Percentiles rank a stretch among this genome's conserved stretches.
Evolutionary conservation across 2,113 vertebrate species (phyloP).

Genomic region (Aphyosemion australe): DNA sequence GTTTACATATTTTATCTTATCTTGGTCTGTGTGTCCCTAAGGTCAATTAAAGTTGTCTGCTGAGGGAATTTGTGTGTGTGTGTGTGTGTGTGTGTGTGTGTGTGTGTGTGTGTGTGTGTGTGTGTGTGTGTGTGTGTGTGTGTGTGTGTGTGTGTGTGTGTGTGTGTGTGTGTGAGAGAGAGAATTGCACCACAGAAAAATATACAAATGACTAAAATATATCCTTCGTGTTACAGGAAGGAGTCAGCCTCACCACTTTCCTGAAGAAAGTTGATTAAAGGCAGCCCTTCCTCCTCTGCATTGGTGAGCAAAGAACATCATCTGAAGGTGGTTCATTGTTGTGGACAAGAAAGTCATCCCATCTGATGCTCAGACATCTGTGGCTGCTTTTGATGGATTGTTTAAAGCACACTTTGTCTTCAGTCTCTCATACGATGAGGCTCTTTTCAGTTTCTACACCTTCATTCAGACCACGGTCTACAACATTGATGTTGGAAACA

Average conservation of each 20-base stretch:
- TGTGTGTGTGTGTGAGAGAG: too few species aligned
- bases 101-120: too few species aligned
- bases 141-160: too few species aligned
- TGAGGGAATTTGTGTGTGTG: too few species aligned
- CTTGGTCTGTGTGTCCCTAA: too few species aligned
- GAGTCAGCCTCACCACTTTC: neutral
- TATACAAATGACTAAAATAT: neutral
- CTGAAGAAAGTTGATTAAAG: neutral
- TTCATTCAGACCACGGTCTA: neutral
- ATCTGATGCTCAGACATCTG: neutral
- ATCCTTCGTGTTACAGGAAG: neutral
- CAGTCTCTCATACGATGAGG: conserved; percentile 10
- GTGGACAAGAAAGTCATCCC: neutral
- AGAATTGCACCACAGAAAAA: too few species aligned
- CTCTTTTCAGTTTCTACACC: neutral
- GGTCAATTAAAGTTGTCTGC: too few species aligned
- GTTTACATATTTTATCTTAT: too few species aligned
- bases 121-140: too few species aligned
- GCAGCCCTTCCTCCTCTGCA: neutral
- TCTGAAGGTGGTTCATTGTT: conserved; percentile 2
- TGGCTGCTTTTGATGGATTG: neutral
- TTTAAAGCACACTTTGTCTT: neutral
- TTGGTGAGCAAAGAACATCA: neutral
- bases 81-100: too few species aligned
- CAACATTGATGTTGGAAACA: conserved; percentile 10